Percentiles rank a stretch among this genome's conserved stretches.
Conservation (phyloP, 2,797 vertebrate genomes). For the Lophotriccus pileatus region DNA sequence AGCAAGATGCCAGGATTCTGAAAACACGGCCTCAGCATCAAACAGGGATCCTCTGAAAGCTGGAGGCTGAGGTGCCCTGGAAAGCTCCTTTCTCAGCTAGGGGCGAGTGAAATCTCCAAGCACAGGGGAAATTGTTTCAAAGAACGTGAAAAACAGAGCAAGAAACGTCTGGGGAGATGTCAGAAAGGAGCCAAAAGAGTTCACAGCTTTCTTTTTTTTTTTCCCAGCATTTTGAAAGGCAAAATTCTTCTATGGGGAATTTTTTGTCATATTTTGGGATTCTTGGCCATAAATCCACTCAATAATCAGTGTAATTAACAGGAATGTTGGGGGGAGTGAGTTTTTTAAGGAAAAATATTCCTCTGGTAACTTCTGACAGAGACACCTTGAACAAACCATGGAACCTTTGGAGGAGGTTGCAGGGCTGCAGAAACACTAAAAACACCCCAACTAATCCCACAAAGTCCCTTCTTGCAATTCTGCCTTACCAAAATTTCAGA, state of each 20-base stretch:
- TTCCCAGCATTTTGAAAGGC: background rate
- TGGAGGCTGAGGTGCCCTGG: background rate
- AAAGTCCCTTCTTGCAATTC: background rate
- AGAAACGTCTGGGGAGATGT: background rate
- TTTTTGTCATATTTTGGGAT: background rate
- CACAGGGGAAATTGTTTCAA: background rate
- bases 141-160: background rate
- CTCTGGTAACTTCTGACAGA: background rate
- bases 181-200: background rate
- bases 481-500: background rate
- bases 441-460: background rate
- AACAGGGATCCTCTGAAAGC: background rate
- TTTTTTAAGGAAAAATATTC: background rate
- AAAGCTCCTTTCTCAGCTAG: background rate
- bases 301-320: background rate
- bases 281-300: background rate
- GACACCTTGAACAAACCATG: background rate
- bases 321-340: background rate
- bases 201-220: background rate
- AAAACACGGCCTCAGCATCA: background rate
- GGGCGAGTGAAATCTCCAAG: background rate
- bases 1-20: background rate
- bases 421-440: background rate
- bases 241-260: background rate
- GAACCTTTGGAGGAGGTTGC: background rate